Percentiles rank a stretch among this genome's conserved stretches.
Conservation (phyloP, 2,888 invertebrate species). For the Panopea generosa region DNA sequence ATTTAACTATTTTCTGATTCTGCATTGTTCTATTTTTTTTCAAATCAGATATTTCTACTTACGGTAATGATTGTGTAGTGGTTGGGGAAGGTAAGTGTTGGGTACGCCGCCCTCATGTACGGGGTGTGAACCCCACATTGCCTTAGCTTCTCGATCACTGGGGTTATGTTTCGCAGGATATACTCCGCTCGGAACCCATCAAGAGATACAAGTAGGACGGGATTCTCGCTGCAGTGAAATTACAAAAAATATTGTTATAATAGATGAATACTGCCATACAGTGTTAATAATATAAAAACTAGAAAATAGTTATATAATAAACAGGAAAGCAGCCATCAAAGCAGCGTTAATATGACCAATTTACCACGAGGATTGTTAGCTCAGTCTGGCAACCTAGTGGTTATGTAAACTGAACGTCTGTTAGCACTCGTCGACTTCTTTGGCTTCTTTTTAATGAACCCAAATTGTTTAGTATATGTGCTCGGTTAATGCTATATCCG, state of each 20-base stretch:
- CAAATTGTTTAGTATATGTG: too few relatives aligned
- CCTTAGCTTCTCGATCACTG: conserved; percentile 70
- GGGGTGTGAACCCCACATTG: conserved; percentile 76
- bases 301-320: too few relatives aligned
- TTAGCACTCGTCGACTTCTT: too few relatives aligned
- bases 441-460: too few relatives aligned
- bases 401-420: too few relatives aligned
- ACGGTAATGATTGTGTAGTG: conserved; percentile 82
- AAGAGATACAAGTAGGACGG: conserved; percentile 78
- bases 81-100: conserved; percentile 81
- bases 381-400: too few relatives aligned
- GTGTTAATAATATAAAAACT: too few relatives aligned
- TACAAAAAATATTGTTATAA: not conserved
- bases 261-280: not conserved
- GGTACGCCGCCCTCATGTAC: conserved; percentile 79
- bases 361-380: too few relatives aligned
- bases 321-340: not conserved
- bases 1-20: too few relatives aligned
- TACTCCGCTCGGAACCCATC: conserved; percentile 82
- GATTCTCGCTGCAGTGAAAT: conserved; percentile 59
- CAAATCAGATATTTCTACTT: conserved; percentile 36
- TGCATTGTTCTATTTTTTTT: too few relatives aligned
- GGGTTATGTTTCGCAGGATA: conserved; percentile 73
- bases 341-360: not conserved
- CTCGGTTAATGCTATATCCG: too few relatives aligned